phyloP scores from a whole-genome alignment of 2,113 vertebrate species.

The Thomomys bottae region DNA sequence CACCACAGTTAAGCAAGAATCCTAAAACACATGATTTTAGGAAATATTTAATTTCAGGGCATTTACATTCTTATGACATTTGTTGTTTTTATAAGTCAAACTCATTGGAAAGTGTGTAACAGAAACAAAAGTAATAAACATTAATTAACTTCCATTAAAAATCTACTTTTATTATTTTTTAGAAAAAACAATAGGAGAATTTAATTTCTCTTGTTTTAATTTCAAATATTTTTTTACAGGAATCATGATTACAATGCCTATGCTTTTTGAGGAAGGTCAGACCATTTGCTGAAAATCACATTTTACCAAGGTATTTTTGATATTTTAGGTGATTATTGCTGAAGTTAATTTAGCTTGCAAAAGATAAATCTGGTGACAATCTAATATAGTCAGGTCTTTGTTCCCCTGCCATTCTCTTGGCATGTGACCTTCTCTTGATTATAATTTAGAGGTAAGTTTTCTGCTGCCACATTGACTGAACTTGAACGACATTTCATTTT shows the following conservation, averaged over 20 bases:
- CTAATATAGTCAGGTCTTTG: slow-evolving; percentile 52
- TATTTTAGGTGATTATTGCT: slow-evolving; percentile 64
- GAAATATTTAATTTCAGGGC: background rate
- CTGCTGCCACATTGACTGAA: slow-evolving; percentile 57
- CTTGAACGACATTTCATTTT: slow-evolving; percentile 54
- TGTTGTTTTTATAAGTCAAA: background rate
- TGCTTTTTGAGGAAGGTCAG: background rate
- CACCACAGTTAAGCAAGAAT: background rate
- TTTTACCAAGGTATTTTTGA: slow-evolving; percentile 41
- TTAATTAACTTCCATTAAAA: background rate
- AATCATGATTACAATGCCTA: background rate
- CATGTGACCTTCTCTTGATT: slow-evolving; percentile 55
- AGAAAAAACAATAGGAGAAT: background rate
- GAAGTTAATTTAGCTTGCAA: slow-evolving; percentile 68
- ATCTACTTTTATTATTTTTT: slow-evolving; percentile 11
- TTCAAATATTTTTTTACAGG: background rate
- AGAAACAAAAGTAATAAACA: background rate
- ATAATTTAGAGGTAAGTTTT: slow-evolving; percentile 66
- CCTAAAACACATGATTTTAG: background rate
- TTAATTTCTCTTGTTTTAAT: background rate
- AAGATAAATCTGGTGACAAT: slow-evolving; percentile 43
- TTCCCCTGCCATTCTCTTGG: slow-evolving; percentile 56
- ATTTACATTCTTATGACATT: background rate
- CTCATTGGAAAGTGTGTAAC: background rate
- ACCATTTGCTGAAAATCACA: background rate